phyloP scores from a whole-genome alignment of 2,113 vertebrate species.

The Corydoras maculifer region DNA sequence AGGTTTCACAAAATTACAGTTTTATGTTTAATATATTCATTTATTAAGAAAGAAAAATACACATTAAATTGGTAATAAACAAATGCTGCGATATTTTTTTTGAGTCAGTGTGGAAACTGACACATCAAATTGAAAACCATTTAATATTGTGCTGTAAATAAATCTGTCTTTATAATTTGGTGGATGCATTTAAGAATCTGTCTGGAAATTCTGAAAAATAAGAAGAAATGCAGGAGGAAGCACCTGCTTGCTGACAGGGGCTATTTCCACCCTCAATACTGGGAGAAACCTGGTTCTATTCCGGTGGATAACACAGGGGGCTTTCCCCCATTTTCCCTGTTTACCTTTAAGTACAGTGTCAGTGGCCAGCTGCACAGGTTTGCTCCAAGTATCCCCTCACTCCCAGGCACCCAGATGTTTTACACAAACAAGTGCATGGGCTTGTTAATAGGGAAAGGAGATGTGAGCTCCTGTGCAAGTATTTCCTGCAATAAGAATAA shows the following conservation, averaged over 20 bases:
- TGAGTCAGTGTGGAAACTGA: background rate
- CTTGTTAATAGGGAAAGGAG: slow-evolving; percentile 28
- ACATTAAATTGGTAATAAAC: too few species aligned
- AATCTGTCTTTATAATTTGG: background rate
- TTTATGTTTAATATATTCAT: too few species aligned
- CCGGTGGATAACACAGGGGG: slow-evolving; percentile 65
- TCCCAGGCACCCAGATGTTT: slow-evolving; percentile 38
- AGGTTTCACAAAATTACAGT: too few species aligned
- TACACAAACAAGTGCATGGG: slow-evolving; percentile 45
- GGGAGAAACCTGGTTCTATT: slow-evolving; percentile 62
- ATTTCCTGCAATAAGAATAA: slow-evolving; percentile 35
- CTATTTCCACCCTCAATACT: slow-evolving; percentile 64
- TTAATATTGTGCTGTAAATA: background rate
- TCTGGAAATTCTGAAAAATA: slow-evolving; percentile 55
- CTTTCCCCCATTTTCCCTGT: slow-evolving; percentile 60
- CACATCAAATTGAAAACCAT: background rate
- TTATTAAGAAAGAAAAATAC: too few species aligned
- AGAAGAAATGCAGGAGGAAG: slow-evolving; percentile 60
- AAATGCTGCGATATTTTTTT: too few species aligned
- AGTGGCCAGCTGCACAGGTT: slow-evolving; percentile 55
- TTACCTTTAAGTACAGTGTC: slow-evolving; percentile 57
- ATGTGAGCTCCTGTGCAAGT: slow-evolving; percentile 25
- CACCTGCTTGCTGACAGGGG: slow-evolving; percentile 64
- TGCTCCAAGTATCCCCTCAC: slow-evolving; percentile 21
- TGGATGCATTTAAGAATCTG: slow-evolving; percentile 40